phyloP scores from a whole-genome alignment of 1,140 invertebrate genomes.

The Lordiphosa mommai region DNA sequence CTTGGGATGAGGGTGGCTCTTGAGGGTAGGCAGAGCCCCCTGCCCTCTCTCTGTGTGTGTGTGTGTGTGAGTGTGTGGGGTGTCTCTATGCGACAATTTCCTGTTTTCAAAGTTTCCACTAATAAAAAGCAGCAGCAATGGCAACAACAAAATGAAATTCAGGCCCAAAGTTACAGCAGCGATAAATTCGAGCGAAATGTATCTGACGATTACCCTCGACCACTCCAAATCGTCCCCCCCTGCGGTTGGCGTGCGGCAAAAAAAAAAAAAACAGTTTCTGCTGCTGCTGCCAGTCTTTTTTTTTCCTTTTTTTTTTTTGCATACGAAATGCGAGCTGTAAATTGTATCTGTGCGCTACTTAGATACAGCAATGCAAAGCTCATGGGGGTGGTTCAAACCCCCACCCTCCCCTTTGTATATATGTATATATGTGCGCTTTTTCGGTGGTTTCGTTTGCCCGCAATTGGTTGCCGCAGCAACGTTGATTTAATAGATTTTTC shows the following conservation, averaged over 20 bases:
- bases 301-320: constrained; percentile 50
- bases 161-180: constrained; percentile 66
- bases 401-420: background rate
- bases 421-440: constrained; percentile 28
- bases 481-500: constrained; percentile 79
- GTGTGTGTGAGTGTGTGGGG: constrained; percentile 8
- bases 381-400: constrained; percentile 44
- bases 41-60: background rate
- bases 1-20: constrained; percentile 3
- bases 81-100: constrained; percentile 58
- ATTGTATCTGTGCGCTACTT: constrained; percentile 77
- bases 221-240: background rate
- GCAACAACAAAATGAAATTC: constrained; percentile 18
- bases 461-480: constrained; percentile 78
- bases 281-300: constrained; percentile 11
- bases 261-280: constrained; percentile 30
- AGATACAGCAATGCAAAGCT: constrained; percentile 64
- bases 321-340: constrained; percentile 77
- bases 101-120: constrained; percentile 53
- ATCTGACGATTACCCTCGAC: constrained; percentile 52
- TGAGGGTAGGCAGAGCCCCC: background rate
- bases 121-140: constrained; percentile 7
- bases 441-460: constrained; percentile 77
- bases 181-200: constrained; percentile 72
- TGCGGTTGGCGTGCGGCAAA: constrained; percentile 63